phyloP scores from a whole-genome alignment of 2,113 vertebrate species.

The Tachysurus fulvidraco region DNA sequence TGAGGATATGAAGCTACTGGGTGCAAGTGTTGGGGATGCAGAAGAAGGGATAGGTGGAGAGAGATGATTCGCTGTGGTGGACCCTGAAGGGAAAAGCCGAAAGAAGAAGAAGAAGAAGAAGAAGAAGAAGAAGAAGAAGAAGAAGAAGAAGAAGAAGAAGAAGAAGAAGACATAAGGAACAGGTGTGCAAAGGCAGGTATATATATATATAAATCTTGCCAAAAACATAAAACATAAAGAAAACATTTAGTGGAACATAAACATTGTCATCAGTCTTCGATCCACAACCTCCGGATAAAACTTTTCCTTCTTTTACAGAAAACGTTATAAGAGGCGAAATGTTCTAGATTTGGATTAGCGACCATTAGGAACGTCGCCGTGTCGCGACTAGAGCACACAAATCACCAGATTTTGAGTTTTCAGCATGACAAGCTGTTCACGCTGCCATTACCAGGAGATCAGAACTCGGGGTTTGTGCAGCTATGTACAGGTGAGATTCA shows the following conservation, averaged over 20 bases:
- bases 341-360: neutral
- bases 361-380: neutral
- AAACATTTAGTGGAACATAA: neutral
- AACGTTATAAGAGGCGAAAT: neutral
- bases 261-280: neutral
- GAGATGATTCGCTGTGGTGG: no score
- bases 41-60: no score
- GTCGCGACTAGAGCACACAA: neutral
- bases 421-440: neutral
- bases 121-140: no score
- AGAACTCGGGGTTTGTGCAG: neutral
- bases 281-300: neutral
- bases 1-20: no score
- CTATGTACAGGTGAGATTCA: neutral
- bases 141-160: no score
- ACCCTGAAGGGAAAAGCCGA: no score
- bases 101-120: no score
- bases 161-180: no score
- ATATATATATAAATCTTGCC: no score
- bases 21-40: no score
- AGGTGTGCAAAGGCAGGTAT: no score
- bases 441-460: neutral
- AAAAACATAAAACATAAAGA: neutral
- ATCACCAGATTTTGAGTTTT: neutral
- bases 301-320: neutral